Conservation (phyloP, 2,113 vertebrate genomes). For the Gadus chalcogrammus region DNA sequence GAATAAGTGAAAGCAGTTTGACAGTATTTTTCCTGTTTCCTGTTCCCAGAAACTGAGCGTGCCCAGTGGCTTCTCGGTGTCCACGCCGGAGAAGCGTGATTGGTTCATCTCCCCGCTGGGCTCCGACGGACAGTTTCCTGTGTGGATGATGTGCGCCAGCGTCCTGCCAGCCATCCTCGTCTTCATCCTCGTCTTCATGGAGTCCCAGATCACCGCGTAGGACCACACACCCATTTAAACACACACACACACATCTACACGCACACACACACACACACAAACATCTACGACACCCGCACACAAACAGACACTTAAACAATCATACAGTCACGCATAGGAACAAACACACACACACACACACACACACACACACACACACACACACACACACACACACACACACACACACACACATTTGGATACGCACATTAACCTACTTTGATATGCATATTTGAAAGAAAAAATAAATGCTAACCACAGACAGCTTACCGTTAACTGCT, state of each 20-base stretch:
- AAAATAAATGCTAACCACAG: background rate
- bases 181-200: constrained; percentile 98
- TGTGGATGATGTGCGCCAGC: constrained; percentile 96
- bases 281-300: too few relatives aligned
- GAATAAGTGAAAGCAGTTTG: background rate
- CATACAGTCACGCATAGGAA: background rate
- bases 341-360: too few relatives aligned
- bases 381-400: too few relatives aligned
- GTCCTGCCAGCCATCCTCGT: constrained; percentile 85
- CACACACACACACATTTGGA: too few relatives aligned
- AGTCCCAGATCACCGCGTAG: constrained; percentile 97
- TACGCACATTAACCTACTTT: too few relatives aligned
- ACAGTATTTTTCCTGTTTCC: background rate
- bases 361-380: too few relatives aligned
- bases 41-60: constrained; percentile 83
- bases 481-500: background rate
- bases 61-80: constrained; percentile 88
- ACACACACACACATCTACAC: too few relatives aligned
- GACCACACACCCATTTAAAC: background rate
- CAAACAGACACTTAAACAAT: background rate
- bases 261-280: background rate
- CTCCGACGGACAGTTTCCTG: constrained; percentile 73
- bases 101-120: constrained; percentile 92
- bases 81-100: constrained; percentile 81
- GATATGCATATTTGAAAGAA: too few relatives aligned